A percentile compares a stretch with the other conserved stretches of the same genome.
phyloP scores from a whole-genome alignment of 2,797 vertebrate species.

The Hemitrygon akajei region DNA sequence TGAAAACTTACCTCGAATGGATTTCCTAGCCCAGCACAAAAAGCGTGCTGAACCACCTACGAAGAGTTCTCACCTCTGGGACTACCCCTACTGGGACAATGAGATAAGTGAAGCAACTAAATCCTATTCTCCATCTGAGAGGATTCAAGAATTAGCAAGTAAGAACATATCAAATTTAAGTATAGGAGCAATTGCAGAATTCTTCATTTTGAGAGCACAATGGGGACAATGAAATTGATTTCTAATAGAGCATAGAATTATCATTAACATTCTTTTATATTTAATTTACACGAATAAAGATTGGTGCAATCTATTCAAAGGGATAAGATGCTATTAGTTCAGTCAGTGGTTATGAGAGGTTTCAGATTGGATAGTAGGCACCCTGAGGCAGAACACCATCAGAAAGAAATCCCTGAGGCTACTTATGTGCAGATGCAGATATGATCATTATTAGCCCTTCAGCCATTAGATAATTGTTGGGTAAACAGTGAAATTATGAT shows the following conservation, averaged over 20 bases:
- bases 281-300: background rate
- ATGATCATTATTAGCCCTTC: background rate
- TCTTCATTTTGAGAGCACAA: background rate
- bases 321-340: background rate
- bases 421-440: background rate
- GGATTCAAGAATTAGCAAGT: constrained; percentile 40
- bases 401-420: background rate
- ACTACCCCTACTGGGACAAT: constrained; percentile 1
- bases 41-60: background rate
- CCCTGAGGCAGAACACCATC: background rate
- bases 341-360: background rate
- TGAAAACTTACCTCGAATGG: constrained; percentile 40
- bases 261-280: background rate
- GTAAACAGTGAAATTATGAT: too few relatives aligned
- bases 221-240: background rate
- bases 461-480: background rate
- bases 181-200: background rate
- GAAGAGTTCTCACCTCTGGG: background rate
- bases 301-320: background rate
- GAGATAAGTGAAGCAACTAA: constrained; percentile 2
- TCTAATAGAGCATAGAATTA: background rate
- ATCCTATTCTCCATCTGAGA: background rate
- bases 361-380: background rate
- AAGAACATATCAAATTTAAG: background rate
- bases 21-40: constrained; percentile 45